These are phyloP conservation scores for Oreonectes daqikongensis DNA, from an alignment of 2,797 vertebrate genomes.

Conservation along the genomic window DNA sequence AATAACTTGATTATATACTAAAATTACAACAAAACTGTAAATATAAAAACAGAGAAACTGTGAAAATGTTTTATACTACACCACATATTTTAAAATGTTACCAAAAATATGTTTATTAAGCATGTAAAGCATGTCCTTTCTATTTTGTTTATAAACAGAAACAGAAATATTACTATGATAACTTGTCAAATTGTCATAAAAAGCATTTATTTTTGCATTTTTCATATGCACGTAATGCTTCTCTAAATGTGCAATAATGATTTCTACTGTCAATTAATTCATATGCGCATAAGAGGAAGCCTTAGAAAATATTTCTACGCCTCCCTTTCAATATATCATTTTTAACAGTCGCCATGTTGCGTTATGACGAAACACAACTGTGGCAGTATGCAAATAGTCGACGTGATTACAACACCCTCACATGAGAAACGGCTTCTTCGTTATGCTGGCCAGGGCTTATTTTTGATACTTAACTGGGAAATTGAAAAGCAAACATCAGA, in stretches of 20 bases:
- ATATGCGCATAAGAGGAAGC: conserved; percentile 17
- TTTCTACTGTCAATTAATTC: conserved; percentile 15
- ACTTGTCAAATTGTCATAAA: no score
- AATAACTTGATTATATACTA: neutral
- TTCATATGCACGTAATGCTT: no score
- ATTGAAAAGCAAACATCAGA: conserved; percentile 70
- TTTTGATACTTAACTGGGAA: conserved; percentile 68
- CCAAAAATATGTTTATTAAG: no score
- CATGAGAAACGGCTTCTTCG: conserved; percentile 55
- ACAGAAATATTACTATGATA: neutral
- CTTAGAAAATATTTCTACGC: conserved; percentile 33
- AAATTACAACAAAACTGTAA: neutral
- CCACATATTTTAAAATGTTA: neutral
- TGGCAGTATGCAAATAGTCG: conserved; percentile 49
- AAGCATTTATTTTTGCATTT: no score
- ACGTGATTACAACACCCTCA: conserved; percentile 49
- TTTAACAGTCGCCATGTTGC: conserved; percentile 50
- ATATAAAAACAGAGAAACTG: neutral
- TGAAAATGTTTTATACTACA: neutral
- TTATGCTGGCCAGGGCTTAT: conserved; percentile 58
- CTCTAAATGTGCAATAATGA: neutral
- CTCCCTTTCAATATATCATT: conserved; percentile 44
- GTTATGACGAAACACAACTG: conserved; percentile 33
- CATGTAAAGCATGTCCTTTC: neutral
- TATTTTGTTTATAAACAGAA: neutral